Evolutionary conservation across 2,888 invertebrate species (phyloP).

Genomic region (Ochropleura leucogaster): DNA sequence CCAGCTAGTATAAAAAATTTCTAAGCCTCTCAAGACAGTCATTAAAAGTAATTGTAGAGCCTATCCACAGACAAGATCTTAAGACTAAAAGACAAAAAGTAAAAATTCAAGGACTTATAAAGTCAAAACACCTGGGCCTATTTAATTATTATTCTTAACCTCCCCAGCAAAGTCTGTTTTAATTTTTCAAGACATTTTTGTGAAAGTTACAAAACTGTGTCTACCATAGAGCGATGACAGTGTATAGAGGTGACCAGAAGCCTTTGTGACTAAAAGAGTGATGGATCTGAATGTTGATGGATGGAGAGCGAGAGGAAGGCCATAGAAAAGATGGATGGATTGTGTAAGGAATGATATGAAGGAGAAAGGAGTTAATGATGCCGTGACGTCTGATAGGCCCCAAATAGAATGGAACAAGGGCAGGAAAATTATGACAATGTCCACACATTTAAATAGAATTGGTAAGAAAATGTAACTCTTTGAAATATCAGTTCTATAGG

Average conservation of each 20-base stretch:
- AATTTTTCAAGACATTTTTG: conserved; percentile 44
- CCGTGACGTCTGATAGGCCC: too few species aligned
- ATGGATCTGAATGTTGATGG: too few species aligned
- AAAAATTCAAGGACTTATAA: conserved; percentile 9
- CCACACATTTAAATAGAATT: too few species aligned
- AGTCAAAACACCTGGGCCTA: conserved; percentile 34
- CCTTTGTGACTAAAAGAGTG: too few species aligned
- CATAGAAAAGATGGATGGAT: too few species aligned
- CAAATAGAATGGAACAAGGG: too few species aligned
- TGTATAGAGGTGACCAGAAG: not conserved
- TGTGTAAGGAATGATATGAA: too few species aligned
- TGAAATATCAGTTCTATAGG: too few species aligned
- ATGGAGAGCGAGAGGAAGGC: too few species aligned
- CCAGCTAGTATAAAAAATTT: not conserved
- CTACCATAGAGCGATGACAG: not conserved
- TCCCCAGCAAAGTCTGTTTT: conserved; percentile 10
- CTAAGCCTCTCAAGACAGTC: conserved; percentile 1
- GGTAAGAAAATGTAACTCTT: too few species aligned
- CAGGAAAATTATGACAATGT: too few species aligned
- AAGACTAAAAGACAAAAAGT: conserved; percentile 2
- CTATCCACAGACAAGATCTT: not conserved
- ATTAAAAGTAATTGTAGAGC: conserved; percentile 20
- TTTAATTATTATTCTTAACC: conserved; percentile 23
- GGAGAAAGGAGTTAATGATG: too few species aligned
- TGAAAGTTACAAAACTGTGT: conserved; percentile 29